Base-by-base conservation (phyloP, 2,888 invertebrate genomes). In the Xanthostigma xanthostigma region DNA sequence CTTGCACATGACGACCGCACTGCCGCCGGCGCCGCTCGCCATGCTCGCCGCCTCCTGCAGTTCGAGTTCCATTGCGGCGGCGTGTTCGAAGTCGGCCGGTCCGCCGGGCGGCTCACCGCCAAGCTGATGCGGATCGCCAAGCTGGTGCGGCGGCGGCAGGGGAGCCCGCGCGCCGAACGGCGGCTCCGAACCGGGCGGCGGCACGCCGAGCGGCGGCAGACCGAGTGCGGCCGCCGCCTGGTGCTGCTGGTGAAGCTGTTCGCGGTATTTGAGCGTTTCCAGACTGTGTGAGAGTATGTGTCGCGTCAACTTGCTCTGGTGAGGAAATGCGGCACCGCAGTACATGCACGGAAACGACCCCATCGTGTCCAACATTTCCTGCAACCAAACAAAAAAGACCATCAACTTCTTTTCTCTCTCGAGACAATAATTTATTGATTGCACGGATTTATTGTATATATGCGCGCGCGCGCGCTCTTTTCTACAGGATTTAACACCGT, bases 231-330 rank as follows among this genome's bases (percentile, higher is more conserved):
- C 59, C 36, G 47, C 35, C 50, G 69, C 66, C 58, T 72, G 73
- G 56, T 68, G 65, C 57, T 68, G 69, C 64, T 69, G 71, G 61
- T 68, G 74, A 57, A 69, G 72, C 61, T 81, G 81, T 65, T 89
- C 88, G 58, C 88, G 80, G 68, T 83, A 88, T 76, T 88, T 89
- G 66, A 89, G 75, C 58, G 88, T 81, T 72, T 89, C 89, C 68
- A 89, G 75, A 64, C 86, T 86, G 73, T 89, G 90, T 64, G 87
- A 86, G 63, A 90, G 75, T 71, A 89, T 84, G 73, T 90, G 90
- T 66, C 89, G 75, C 64, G 89, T 88, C 69, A 89, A 75, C 78
- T 89, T 89, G 78, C 84, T 88, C 77, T 88, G 89, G 70, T 88
- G 87, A 60, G 87, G 84, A 71, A 89, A 90, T 66, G 83, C 76